These are phyloP conservation scores for Melieria picta DNA, from an alignment of 2,888 invertebrate genomes.

Conservation along the genomic window DNA sequence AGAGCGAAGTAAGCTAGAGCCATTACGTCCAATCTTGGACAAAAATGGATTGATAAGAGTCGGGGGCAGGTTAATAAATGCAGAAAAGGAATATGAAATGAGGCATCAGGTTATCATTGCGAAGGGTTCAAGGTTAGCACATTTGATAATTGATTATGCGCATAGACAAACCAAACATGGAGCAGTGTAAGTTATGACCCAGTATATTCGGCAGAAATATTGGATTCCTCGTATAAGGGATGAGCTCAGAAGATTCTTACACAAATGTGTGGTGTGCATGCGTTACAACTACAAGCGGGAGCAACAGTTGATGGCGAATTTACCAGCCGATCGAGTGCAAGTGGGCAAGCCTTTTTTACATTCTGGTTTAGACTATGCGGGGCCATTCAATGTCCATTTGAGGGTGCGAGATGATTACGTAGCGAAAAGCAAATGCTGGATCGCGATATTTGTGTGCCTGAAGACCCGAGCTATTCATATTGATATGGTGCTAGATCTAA, in stretches of 20 bases:
- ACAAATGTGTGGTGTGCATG: neutral
- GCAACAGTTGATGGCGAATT: conserved; percentile 12
- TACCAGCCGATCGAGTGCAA: conserved; percentile 9
- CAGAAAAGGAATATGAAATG: too few species aligned
- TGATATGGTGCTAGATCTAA: conserved; percentile 1
- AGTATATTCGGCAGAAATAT: too few species aligned
- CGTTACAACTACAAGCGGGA: neutral
- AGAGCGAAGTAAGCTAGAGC: too few species aligned
- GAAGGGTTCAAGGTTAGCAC: too few species aligned
- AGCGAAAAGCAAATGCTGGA: neutral
- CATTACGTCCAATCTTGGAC: too few species aligned
- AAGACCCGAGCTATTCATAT: conserved; percentile 23
- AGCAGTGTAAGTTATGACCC: too few species aligned
- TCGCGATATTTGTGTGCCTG: conserved; percentile 23
- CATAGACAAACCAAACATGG: too few species aligned
- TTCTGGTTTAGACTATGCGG: conserved; percentile 2
- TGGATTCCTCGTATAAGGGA: neutral
- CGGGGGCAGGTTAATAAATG: too few species aligned
- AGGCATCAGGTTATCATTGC: too few species aligned
- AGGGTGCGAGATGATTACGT: neutral
- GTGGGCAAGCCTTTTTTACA: conserved; percentile 2
- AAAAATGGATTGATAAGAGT: too few species aligned
- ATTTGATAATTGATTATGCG: too few species aligned
- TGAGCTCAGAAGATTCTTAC: conserved; percentile 1
- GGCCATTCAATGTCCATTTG: neutral